Evolutionary conservation across 2,113 vertebrate species (phyloP).

Genomic region (Morone chrysops): DNA sequence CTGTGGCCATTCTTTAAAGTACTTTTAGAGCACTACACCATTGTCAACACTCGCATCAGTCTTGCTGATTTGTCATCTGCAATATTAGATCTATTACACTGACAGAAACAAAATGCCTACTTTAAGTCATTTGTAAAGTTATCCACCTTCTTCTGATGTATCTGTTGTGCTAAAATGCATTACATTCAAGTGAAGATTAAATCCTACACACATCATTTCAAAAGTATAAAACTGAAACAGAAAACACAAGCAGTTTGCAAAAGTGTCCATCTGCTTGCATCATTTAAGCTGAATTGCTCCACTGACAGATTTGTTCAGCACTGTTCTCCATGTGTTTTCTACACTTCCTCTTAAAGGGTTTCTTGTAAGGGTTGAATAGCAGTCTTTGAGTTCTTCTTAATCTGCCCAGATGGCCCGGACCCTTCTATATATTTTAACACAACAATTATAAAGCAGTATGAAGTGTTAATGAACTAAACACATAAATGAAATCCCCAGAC

Average conservation of each 20-base stretch:
- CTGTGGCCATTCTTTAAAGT: neutral
- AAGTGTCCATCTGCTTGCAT: conserved; percentile 11
- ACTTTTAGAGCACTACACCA: neutral
- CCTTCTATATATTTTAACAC: neutral
- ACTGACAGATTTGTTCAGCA: conserved; percentile 2
- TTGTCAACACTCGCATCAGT: neutral
- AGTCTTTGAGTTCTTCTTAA: neutral
- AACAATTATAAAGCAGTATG: neutral
- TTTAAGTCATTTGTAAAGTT: neutral
- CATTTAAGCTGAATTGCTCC: conserved; percentile 29
- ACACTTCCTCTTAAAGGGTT: conserved; percentile 6
- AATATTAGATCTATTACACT: neutral
- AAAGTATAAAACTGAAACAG: conserved; percentile 6
- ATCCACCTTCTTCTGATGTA: neutral
- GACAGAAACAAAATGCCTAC: neutral
- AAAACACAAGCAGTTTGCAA: conserved; percentile 14
- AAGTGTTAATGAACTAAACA: neutral
- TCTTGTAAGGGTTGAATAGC: neutral
- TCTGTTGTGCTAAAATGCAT: neutral
- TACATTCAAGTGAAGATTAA: neutral
- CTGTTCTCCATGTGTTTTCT: neutral
- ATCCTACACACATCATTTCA: neutral
- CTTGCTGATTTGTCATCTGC: neutral
- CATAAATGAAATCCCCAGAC: neutral
- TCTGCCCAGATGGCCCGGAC: neutral